Percentiles rank a stretch among this genome's conserved stretches.
Conservation (phyloP, 2,797 vertebrate species). For the Denticeps clupeoides region DNA sequence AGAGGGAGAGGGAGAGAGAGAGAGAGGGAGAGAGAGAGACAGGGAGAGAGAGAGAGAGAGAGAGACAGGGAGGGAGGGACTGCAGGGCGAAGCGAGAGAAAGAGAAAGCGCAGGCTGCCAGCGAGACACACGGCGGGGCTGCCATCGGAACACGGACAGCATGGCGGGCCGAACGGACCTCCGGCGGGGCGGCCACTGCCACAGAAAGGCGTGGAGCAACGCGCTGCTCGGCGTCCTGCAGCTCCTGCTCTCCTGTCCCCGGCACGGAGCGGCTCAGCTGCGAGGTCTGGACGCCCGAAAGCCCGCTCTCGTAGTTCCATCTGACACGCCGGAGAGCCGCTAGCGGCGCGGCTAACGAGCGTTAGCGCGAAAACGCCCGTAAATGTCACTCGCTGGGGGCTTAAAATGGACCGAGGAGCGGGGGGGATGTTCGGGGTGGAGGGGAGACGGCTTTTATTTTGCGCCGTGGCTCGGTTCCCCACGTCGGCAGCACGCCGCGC, state of each 20-base stretch:
- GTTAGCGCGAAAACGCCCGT: no score
- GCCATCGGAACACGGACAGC: conserved; percentile 58
- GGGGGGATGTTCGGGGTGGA: no score
- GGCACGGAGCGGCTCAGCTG: conserved; percentile 77
- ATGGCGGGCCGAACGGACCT: conserved; percentile 83
- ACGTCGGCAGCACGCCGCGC: no score
- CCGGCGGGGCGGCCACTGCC: conserved; percentile 68
- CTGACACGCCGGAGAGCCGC: no score
- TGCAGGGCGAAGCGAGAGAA: conserved; percentile 17
- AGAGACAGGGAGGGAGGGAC: conserved; percentile 24
- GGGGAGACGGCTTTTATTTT: no score
- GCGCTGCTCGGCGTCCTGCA: conserved; percentile 80
- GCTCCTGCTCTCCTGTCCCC: conserved; percentile 69
- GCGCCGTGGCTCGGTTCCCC: no score
- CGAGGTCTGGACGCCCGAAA: conserved; percentile 78
- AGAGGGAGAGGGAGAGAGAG: no score
- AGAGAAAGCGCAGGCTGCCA: conserved; percentile 34
- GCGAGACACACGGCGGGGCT: conserved; percentile 45
- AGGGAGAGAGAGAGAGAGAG: conserved; percentile 22
- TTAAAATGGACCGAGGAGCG: no score
- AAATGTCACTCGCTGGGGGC: no score
- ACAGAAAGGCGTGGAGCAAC: conserved; percentile 81
- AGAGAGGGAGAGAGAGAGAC: no score
- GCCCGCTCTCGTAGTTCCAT: no score
- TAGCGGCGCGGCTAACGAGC: no score